These are phyloP conservation scores for Drosophila peninsularis DNA, from an alignment of 2,888 invertebrate species.

Conservation along the genomic window DNA sequence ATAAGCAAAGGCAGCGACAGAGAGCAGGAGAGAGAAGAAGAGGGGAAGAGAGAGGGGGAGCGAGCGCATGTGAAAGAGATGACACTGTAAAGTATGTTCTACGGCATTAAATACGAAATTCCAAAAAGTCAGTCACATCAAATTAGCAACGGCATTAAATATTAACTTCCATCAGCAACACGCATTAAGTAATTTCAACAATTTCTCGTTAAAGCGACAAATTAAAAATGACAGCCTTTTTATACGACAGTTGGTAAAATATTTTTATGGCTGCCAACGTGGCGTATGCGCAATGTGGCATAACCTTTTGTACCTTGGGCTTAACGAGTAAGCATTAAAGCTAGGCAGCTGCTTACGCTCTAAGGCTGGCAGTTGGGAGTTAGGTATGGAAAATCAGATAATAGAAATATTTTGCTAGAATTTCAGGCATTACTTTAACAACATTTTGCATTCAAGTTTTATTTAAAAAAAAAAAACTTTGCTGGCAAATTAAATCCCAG, in stretches of 20 bases:
- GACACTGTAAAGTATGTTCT: slow-evolving; percentile 5
- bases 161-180: slow-evolving; percentile 47
- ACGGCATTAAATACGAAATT: slow-evolving; percentile 20
- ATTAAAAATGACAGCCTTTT: slow-evolving; percentile 61
- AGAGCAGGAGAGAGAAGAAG: background rate
- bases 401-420: too few species aligned
- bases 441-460: background rate
- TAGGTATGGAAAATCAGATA: background rate
- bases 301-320: slow-evolving; percentile 1
- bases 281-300: slow-evolving; percentile 49
- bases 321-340: slow-evolving; percentile 8
- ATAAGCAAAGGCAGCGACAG: background rate
- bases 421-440: background rate
- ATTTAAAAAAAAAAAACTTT: background rate
- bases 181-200: slow-evolving; percentile 45
- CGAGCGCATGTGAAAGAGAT: background rate
- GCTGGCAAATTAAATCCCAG: background rate
- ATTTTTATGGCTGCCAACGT: slow-evolving; percentile 49
- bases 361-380: too few species aligned
- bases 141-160: slow-evolving; percentile 49
- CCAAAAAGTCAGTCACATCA: slow-evolving; percentile 22
- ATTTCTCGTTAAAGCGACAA: slow-evolving; percentile 47
- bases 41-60: background rate
- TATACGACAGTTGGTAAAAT: slow-evolving; percentile 38
- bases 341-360: background rate